Evolutionary conservation across 2,888 invertebrate species (phyloP), one percentile per base, ranked within the genome.

Genomic region (Brenthis ino): DNA sequence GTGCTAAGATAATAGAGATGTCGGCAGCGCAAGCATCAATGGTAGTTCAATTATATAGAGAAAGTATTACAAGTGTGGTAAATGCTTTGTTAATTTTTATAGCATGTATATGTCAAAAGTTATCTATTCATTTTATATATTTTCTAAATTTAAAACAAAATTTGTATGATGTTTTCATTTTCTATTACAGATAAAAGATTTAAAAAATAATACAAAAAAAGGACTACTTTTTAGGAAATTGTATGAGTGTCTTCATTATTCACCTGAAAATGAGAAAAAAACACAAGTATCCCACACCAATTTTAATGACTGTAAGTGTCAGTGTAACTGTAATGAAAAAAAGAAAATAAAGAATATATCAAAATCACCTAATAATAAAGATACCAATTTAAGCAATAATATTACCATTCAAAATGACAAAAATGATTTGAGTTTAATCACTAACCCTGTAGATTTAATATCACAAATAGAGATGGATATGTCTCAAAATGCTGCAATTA

Each of bases 1-100:
- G 93, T 78, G 93, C 93, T 47, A 89, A 90, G 75, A 80, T 79
- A 63, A 84, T 93, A 67, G 93, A 93, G 80, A 84, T 84, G 75
- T 81, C 84, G 68, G 93, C 93, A 57, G 90, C 89, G 5, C 87
- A 88, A 67, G 82, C 84, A 20, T 88, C 89, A 65, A 93, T 93
- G 93, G 86, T 91, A 16, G 85, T 86, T 2, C 87, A 91, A 57
- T 75, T 93, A 8, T 93, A 93, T 74, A 82, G 93, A 73, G 85
- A 85, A 72, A 87, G 87, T 73, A 87, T 93, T 67, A 74, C 85
- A 14, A 53, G 81, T 65, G 83, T 80, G 85, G 93, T 93, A 82
- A 67, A 56, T 60, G 58, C 28, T 54, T 60, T 12, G 4, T 65
- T 6, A 50, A 14, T 20, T 24, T 61, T 58, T 16, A 14, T 33